These are phyloP conservation scores for Polydrusus cervinus DNA, from an alignment of 2,888 invertebrate genomes.

Conservation along the genomic window DNA sequence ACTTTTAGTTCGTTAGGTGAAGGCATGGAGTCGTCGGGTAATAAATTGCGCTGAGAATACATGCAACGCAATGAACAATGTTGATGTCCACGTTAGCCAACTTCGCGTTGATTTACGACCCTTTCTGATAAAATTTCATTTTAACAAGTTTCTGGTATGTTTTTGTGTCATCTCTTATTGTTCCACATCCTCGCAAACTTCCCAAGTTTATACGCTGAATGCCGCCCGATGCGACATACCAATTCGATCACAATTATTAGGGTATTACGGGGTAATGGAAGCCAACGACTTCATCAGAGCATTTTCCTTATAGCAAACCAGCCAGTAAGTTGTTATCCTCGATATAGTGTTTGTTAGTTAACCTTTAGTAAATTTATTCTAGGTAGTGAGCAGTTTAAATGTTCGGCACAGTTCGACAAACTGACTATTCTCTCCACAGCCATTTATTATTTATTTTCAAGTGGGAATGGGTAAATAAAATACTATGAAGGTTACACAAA, in stretches of 20 bases:
- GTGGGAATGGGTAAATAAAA: too few relatives aligned
- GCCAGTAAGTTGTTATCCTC: too few relatives aligned
- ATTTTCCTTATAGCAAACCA: neutral
- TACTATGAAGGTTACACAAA: too few relatives aligned
- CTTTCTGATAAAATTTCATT: constrained; percentile 60
- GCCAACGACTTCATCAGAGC: neutral
- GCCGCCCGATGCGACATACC: constrained; percentile 30
- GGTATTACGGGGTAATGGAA: neutral
- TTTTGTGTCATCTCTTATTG: constrained; percentile 58
- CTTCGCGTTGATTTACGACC: constrained; percentile 58
- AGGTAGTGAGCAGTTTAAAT: too few relatives aligned
- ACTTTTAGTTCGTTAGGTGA: constrained; percentile 46
- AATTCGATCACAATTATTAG: constrained; percentile 31
- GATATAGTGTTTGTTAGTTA: too few relatives aligned
- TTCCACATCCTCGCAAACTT: constrained; percentile 36
- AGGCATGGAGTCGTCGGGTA: constrained; percentile 23
- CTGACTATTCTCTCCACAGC: too few relatives aligned
- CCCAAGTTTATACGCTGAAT: constrained; percentile 28
- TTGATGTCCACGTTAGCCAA: constrained; percentile 52
- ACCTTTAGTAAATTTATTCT: too few relatives aligned
- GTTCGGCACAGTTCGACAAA: too few relatives aligned
- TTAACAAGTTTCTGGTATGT: constrained; percentile 59
- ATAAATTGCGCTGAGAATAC: constrained; percentile 49
- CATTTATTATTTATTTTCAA: too few relatives aligned
- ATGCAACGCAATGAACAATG: constrained; percentile 54